Percentiles rank a stretch among this genome's conserved stretches.
phyloP scores from a whole-genome alignment of 2,888 invertebrate species.

The Noctua fimbriata region DNA sequence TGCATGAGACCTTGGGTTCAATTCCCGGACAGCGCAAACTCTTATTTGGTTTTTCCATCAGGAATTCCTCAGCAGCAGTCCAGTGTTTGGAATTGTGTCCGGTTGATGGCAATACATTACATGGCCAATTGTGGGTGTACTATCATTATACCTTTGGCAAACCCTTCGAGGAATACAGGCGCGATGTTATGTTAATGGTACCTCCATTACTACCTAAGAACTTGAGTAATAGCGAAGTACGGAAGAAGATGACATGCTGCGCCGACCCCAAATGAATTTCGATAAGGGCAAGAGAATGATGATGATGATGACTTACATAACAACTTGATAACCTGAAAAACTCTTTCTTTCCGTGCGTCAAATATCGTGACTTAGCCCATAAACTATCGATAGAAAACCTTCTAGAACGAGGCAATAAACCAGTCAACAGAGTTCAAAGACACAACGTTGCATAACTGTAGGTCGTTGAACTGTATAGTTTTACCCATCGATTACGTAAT shows the following conservation, averaged over 20 bases:
- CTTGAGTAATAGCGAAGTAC: no score
- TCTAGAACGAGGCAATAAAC: background rate
- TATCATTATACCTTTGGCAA: background rate
- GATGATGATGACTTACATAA: no score
- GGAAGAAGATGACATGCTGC: no score
- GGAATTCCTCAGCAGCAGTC: background rate
- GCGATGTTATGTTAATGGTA: no score
- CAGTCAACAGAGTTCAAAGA: background rate
- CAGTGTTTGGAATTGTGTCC: background rate
- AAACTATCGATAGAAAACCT: background rate
- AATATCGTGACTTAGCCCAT: background rate
- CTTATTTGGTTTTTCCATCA: background rate
- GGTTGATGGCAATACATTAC: background rate
- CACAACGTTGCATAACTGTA: conserved; percentile 2
- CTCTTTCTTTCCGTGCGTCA: background rate
- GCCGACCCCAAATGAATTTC: no score
- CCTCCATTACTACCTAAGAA: no score
- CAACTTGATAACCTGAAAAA: background rate
- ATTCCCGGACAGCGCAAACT: background rate
- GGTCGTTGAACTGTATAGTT: conserved; percentile 9
- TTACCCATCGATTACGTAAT: conserved; percentile 5
- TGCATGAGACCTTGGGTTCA: background rate
- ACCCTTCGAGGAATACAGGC: background rate
- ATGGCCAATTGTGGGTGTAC: background rate
- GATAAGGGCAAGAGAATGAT: no score